Conservation (phyloP, 2,113 vertebrate genomes). For the Nibea albiflora region DNA sequence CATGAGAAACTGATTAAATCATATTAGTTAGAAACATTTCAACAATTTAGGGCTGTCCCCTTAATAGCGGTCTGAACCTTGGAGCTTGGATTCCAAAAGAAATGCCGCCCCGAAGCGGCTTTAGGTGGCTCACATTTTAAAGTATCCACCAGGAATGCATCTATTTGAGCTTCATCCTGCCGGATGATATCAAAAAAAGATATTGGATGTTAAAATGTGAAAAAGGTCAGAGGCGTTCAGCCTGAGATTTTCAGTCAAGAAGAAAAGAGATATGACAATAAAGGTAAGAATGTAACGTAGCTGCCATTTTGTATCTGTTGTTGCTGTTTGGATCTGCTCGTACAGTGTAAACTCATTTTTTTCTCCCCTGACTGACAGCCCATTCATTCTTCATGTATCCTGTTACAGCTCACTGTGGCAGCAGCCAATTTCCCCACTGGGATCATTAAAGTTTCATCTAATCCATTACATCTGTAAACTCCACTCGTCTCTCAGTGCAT, state of each 20-base stretch:
- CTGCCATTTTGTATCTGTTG: neutral
- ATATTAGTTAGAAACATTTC: neutral
- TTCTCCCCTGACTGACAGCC: constrained; percentile 28
- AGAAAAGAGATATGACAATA: no score
- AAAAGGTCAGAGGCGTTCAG: neutral
- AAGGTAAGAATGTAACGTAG: neutral
- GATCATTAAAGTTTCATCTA: constrained; percentile 55
- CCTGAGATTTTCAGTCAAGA: neutral
- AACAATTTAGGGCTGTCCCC: neutral
- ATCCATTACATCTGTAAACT: constrained; percentile 52
- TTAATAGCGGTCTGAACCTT: no score
- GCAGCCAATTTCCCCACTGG: constrained; percentile 15
- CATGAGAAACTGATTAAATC: neutral
- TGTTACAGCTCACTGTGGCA: constrained; percentile 22
- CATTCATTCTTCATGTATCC: constrained; percentile 23
- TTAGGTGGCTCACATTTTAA: no score
- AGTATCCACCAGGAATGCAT: no score
- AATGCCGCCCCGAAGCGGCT: no score
- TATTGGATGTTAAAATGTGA: neutral
- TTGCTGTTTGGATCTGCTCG: constrained; percentile 15
- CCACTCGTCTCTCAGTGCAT: neutral
- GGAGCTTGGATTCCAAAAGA: no score
- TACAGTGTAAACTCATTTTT: neutral
- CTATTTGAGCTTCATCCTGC: no score
- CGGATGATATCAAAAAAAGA: no score